Base-by-base conservation (phyloP, 1,140 invertebrate genomes). In the Cherax destructor region DNA sequence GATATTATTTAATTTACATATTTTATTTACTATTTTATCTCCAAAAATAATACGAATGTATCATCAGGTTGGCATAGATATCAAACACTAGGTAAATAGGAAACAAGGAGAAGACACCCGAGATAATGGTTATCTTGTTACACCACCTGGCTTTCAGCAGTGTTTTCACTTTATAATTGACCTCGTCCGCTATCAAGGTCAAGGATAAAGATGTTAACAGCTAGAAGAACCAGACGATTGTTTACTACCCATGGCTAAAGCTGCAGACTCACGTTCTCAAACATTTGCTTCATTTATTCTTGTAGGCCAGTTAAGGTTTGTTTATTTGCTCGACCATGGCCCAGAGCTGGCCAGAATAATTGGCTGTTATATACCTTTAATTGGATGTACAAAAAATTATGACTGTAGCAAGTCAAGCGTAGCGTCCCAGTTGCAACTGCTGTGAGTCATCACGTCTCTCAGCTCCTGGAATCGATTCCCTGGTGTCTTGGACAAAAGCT, bases 371-470 rank as follows among this genome's bases (percentile, higher is more conserved):
- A 49, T 10, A 77, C 56, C 56, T 88, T 41, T 41, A 0, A 41
- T 41, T 41, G 30, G 30, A 41, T 41, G 30, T 41, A 41, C 30
- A 41, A 41, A 41, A 41, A 41, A 41, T 41, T 0, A n/a, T 41
- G 56, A 61, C 74, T 88, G 50, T 10, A 69, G 74, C 11, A 96
- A 94, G 1, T 95, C 56, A 7, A 96, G 80, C 0, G 94, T 94
- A 7, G 94, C 94, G 4, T 93, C 92, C 95, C 95, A 96, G 4
- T 94, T 95, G 18, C 94, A 91, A 30, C 93, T 93, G 21, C 94
- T 94, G 86, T 95, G 94, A 16, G 95, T 94, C 77, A 95, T 94
- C 21, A 95, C 94, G 30, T 95, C 94, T 1, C 94, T 94, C 49
- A 96, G 94, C 88, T 95, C 94, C 65, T 18, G 94, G 84, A 0